Percentiles rank a stretch among this genome's conserved stretches.
Evolutionary conservation across 1,140 invertebrate species (phyloP).

Genomic region (Drosophila biarmipes): DNA sequence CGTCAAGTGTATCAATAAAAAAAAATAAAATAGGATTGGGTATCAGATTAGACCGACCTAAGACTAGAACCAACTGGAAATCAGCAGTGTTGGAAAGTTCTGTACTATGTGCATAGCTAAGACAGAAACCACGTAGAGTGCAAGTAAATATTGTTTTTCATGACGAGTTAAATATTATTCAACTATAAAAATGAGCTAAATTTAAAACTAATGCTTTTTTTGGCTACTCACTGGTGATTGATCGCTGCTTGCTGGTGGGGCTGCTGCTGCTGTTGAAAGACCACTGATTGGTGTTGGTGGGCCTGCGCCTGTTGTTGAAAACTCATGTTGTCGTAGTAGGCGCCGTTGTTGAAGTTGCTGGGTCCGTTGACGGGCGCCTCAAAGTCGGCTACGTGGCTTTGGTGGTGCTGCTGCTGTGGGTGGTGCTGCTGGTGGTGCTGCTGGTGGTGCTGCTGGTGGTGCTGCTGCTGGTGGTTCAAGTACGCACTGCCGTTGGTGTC

Average conservation of each 20-base stretch:
- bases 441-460: constrained; percentile 40
- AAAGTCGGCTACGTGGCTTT: constrained; percentile 65
- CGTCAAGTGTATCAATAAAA: not conserved
- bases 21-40: not conserved
- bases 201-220: not conserved
- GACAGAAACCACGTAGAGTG: not conserved
- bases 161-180: too few species aligned
- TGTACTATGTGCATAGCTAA: not conserved
- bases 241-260: constrained; percentile 59
- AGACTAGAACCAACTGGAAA: too few species aligned
- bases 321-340: constrained; percentile 80
- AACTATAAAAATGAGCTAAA: not conserved
- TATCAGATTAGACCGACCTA: not conserved
- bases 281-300: constrained; percentile 64
- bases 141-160: too few species aligned
- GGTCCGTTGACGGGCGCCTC: constrained; percentile 63
- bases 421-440: too few species aligned
- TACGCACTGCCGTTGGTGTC: constrained; percentile 71
- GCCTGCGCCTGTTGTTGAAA: constrained; percentile 63
- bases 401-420: constrained; percentile 54
- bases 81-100: not conserved
- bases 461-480: constrained; percentile 74
- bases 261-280: constrained; percentile 64
- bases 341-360: constrained; percentile 69
- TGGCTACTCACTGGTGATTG: constrained; percentile 65